Conservation (phyloP, 2,797 vertebrate species). For the Aulostomus chinensis region DNA sequence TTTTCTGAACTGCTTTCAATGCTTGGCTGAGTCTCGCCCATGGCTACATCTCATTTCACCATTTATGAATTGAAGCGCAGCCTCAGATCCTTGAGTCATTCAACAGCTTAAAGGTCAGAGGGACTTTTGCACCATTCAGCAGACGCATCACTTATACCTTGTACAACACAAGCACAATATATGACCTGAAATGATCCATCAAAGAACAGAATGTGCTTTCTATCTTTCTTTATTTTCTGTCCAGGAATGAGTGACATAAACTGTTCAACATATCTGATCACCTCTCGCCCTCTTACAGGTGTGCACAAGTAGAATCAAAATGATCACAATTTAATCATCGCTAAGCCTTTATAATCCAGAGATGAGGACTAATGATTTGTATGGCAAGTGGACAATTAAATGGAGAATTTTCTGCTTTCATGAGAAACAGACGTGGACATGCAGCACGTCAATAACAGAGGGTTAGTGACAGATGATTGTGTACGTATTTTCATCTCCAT, state of each 20-base stretch:
- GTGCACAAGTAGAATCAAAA: too few relatives aligned
- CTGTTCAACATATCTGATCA: too few relatives aligned
- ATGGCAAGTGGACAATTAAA: too few relatives aligned
- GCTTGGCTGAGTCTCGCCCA: constrained; percentile 32
- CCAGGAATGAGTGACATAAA: background rate
- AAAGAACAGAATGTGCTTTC: background rate
- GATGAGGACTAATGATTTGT: too few relatives aligned
- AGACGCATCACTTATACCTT: constrained; percentile 2
- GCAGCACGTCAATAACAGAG: too few relatives aligned
- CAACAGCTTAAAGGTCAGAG: constrained; percentile 15
- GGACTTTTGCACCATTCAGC: constrained; percentile 6
- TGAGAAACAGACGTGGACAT: too few relatives aligned
- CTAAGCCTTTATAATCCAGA: too few relatives aligned
- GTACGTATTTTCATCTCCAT: too few relatives aligned
- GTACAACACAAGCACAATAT: background rate
- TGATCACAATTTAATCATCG: too few relatives aligned
- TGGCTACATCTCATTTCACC: constrained; percentile 40
- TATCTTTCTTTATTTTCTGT: background rate
- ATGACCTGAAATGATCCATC: background rate
- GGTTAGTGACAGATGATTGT: too few relatives aligned
- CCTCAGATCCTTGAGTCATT: constrained; percentile 17
- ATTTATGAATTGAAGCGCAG: constrained; percentile 38
- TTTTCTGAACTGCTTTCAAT: constrained; percentile 27
- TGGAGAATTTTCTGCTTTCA: too few relatives aligned
- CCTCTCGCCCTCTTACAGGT: too few relatives aligned